phyloP scores from a whole-genome alignment of 2,888 invertebrate species.

The Neoitamus cyanurus region DNA sequence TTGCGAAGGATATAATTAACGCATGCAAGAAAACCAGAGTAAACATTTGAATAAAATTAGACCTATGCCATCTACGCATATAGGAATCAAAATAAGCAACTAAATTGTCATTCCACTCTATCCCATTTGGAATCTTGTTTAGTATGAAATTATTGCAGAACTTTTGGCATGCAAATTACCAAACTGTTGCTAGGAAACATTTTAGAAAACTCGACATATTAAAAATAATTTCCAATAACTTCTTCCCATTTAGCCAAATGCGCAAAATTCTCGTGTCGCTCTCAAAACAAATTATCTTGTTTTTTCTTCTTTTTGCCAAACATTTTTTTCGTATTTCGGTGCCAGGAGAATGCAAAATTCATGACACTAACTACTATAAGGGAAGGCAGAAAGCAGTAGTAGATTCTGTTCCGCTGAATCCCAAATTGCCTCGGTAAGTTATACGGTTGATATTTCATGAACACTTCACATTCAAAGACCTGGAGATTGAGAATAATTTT shows the following conservation, averaged over 20 bases:
- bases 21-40: neutral
- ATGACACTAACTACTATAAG: neutral
- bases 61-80: neutral
- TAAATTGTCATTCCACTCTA: neutral
- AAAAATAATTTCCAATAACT: conserved; percentile 1
- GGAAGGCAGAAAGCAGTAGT: neutral
- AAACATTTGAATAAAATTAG: neutral
- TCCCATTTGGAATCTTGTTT: neutral
- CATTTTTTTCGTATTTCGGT: neutral
- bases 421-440: neutral
- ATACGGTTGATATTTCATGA: neutral
- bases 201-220: neutral
- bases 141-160: neutral
- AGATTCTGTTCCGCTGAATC: neutral
- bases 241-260: neutral
- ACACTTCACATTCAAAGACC: neutral
- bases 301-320: neutral
- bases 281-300: neutral
- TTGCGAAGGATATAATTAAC: neutral
- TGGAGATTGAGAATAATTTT: neutral
- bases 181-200: neutral
- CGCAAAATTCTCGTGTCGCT: neutral
- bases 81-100: neutral
- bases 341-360: neutral
- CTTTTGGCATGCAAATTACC: neutral